phyloP scores from a whole-genome alignment of 2,888 invertebrate genomes.

The Lepidocyrtoides sp. region DNA sequence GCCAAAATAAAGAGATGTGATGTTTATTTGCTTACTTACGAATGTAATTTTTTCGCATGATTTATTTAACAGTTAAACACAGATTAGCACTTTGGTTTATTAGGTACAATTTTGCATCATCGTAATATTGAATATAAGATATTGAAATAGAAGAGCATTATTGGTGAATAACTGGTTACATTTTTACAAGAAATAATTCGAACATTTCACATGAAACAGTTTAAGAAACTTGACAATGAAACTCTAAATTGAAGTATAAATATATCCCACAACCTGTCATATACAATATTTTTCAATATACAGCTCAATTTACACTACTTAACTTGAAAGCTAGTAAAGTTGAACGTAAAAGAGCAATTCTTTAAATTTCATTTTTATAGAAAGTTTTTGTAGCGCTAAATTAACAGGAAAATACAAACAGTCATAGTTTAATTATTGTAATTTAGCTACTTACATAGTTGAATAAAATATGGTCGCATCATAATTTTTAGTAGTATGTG shows the following conservation, averaged over 20 bases:
- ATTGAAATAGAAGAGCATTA: constrained; percentile 43
- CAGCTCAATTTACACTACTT: background rate
- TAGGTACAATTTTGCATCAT: constrained; percentile 75
- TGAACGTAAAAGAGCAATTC: too few species aligned
- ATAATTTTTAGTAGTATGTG: background rate
- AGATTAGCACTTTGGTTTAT: constrained; percentile 79
- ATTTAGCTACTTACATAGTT: too few species aligned
- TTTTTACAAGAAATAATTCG: background rate
- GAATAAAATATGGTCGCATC: background rate
- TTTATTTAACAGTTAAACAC: constrained; percentile 62
- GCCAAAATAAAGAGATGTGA: background rate
- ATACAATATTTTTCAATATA: background rate
- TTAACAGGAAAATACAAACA: too few species aligned
- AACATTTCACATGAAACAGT: background rate
- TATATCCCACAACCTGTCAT: background rate
- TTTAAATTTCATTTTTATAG: too few species aligned
- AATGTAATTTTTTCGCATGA: background rate
- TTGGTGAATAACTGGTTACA: background rate
- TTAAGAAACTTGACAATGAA: background rate
- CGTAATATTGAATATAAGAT: constrained; percentile 41
- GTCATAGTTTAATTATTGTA: too few species aligned
- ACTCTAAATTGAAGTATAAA: background rate
- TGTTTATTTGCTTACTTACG: background rate
- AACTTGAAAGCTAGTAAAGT: too few species aligned
- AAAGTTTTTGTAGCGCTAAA: too few species aligned